Base-by-base conservation (phyloP, 1,140 invertebrate species). In the Pogonomyrmex californicus region DNA sequence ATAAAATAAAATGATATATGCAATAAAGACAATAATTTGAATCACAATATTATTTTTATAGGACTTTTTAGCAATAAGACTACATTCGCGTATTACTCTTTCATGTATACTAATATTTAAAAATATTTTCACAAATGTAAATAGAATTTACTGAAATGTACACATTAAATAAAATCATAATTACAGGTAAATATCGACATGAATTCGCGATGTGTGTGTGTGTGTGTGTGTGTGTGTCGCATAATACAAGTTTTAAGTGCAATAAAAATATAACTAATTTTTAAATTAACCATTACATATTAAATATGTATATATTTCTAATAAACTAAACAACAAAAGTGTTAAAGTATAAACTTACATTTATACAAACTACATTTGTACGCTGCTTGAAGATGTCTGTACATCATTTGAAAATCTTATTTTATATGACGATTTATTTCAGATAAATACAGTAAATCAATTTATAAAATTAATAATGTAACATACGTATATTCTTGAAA, bases 281-380 rank as follows among this genome's bases (percentile, higher is more conserved):
- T 77, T 58, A 86, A 58, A 44, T 86, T 81, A 85, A 85, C 38
- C 79, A 85, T 90, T 87, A 54, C 30, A 75, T 76, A 81, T 91
- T 88, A 85, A 90, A 66, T 90, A 85, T 85, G 78, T 60, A 87
- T 88, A 87, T 51, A 65, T 85, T 83, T 85, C 66, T 73, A 71
- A 63, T 85, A 63, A 71, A 88, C 86, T 86, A 44, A 83, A 89
- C 30, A 83, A 89, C 58, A 87, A 63, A 91, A 86, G 51, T 89
- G 87, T 30, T 62, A 89, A 89, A 89, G 82, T 88, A 91, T 85
- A 91, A 90, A 91, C 89, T 86, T 91, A 92, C 23, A 23, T 23
- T 23, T 23, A 23, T 23, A 23, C 60, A 51, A 88, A 75, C 86
- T 90, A 90, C 56, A 89, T 89, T 91, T 92, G 86, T 91, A 92